phyloP scores from a whole-genome alignment of 2,113 vertebrate genomes.

The Festucalex cinctus region DNA sequence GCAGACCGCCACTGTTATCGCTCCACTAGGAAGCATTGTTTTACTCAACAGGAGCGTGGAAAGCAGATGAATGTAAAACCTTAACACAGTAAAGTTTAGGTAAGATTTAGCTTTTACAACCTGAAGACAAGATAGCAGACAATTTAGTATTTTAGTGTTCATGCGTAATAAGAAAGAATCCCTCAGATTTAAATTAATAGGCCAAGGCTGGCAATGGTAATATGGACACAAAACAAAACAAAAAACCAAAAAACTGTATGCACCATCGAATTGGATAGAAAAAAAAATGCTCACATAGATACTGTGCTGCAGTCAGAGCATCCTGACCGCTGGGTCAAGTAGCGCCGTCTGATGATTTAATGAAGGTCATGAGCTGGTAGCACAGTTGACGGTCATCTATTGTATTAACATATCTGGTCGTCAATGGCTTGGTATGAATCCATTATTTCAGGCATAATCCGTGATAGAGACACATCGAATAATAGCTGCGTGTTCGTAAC shows the following conservation, averaged over 20 bases:
- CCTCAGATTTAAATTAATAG: too few relatives aligned
- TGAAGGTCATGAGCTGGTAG: slow-evolving; percentile 62
- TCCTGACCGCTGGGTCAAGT: slow-evolving; percentile 66
- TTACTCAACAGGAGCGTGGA: too few relatives aligned
- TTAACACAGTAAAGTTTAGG: neutral
- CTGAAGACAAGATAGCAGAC: neutral
- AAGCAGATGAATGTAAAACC: neutral
- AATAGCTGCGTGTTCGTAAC: slow-evolving; percentile 2
- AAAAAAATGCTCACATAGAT: neutral
- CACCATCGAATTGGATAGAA: neutral
- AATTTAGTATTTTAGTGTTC: neutral
- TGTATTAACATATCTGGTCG: slow-evolving; percentile 51
- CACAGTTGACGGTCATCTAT: slow-evolving; percentile 31
- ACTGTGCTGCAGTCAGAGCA: slow-evolving; percentile 23
- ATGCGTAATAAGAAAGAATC: neutral
- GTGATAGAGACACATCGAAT: neutral
- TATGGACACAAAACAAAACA: neutral
- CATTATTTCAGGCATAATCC: slow-evolving; percentile 17
- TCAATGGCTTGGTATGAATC: slow-evolving; percentile 31
- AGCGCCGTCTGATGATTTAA: slow-evolving; percentile 71
- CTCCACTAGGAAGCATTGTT: too few relatives aligned
- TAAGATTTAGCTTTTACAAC: neutral
- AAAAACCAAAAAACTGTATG: neutral
- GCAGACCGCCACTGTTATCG: too few relatives aligned
- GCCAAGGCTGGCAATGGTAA: neutral